phyloP scores from a whole-genome alignment of 2,113 vertebrate genomes.

The Physeter macrocephalus region DNA sequence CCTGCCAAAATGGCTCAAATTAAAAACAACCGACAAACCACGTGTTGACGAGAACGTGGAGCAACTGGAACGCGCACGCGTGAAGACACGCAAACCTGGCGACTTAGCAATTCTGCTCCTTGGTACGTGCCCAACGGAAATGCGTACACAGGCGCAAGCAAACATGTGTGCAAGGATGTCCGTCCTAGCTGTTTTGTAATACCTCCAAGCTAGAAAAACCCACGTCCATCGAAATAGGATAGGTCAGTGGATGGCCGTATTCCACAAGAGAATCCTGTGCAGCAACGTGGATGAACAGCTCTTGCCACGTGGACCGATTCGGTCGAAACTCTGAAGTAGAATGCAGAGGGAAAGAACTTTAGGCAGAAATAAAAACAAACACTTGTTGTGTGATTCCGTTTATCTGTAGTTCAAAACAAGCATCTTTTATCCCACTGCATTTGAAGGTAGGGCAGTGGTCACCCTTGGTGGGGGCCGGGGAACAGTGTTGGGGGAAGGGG shows the following conservation, averaged over 20 bases:
- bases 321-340: fast-evolving
- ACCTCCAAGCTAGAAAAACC: no score
- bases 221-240: fast-evolving
- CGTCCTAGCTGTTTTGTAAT: fast-evolving
- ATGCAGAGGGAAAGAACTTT: fast-evolving
- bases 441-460: no score
- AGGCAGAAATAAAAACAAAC: background rate
- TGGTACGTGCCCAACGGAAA: fast-evolving
- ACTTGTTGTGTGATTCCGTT: fast-evolving
- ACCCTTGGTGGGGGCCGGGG: no score
- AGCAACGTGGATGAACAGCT: fast-evolving
- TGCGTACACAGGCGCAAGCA: fast-evolving
- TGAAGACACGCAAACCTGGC: fast-evolving
- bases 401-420: background rate
- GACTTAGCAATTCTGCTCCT: fast-evolving
- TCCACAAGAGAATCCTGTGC: fast-evolving
- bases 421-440: fast-evolving
- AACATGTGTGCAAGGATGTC: fast-evolving
- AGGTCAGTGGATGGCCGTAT: fast-evolving
- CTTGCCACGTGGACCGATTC: fast-evolving
- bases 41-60: fast-evolving
- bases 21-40: background rate
- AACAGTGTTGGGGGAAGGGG: background rate
- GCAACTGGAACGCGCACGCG: fast-evolving
- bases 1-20: background rate